Evolutionary conservation across 2,888 invertebrate genomes (phyloP).

Genomic region (Pandemis heparana): DNA sequence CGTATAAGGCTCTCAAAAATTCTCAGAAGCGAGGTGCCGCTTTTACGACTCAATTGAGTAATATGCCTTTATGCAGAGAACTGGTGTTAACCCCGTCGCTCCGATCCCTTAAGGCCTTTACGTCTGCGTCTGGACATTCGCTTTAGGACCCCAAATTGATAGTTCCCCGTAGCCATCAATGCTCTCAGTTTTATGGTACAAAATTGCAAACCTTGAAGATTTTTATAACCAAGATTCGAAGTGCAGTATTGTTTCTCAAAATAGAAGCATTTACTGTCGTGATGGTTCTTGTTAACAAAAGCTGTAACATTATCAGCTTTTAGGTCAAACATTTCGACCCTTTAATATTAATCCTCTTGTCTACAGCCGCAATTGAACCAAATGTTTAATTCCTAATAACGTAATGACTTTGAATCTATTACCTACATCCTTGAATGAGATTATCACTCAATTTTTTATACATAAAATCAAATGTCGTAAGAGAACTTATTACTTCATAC

Average conservation of each 20-base stretch:
- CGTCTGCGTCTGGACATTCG: background rate
- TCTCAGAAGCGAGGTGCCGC: slow-evolving; percentile 60
- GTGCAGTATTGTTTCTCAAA: background rate
- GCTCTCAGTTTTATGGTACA: slow-evolving; percentile 20
- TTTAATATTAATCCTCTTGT: background rate
- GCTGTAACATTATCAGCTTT: background rate
- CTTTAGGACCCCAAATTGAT: slow-evolving; percentile 31
- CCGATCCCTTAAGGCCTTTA: slow-evolving; percentile 6
- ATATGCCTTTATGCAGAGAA: slow-evolving; percentile 52
- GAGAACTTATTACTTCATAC: slow-evolving; percentile 38
- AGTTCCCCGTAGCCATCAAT: slow-evolving; percentile 22
- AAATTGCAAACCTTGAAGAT: slow-evolving; percentile 18
- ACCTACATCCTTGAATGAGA: background rate
- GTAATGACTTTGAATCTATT: background rate
- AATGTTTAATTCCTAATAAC: background rate
- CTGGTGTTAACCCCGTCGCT: slow-evolving; percentile 1
- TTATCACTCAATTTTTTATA: background rate
- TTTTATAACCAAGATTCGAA: slow-evolving; percentile 15
- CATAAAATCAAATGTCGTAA: slow-evolving; percentile 34
- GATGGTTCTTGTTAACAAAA: slow-evolving; percentile 1
- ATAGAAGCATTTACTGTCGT: background rate
- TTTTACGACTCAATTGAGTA: slow-evolving; percentile 64
- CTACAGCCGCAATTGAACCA: background rate
- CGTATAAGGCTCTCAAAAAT: slow-evolving; percentile 56
- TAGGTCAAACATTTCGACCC: background rate